Base-by-base conservation (phyloP, 1,140 invertebrate species). In the Diabrotica undecimpunctata region DNA sequence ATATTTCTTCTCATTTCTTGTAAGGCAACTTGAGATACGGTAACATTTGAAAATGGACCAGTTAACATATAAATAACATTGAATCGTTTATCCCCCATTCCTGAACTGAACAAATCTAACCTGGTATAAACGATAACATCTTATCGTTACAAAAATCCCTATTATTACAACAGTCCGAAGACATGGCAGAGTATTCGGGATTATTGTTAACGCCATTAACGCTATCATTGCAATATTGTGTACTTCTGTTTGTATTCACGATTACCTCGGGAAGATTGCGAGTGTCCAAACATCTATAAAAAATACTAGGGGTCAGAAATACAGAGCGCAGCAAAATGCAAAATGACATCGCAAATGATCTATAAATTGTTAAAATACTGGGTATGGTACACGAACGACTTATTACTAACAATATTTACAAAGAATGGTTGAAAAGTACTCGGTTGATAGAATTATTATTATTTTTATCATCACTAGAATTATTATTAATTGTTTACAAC, bases 231-330 rank as follows among this genome's bases (percentile, higher is more conserved):
- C 74, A 75, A 64, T 69, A 74, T 54, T 72, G 66, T 36, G 41
- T 52, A 50, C 65, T 58, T 58, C 60, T 70, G 35, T 66, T 63
- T 8, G 64, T 37, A 7, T 65, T 11, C 11, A 56, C 52, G 35
- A 67, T 54, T 37, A 72, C 51, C 37, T 67, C 66, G n/a, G 72
- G 72, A 50, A 75, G 69, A 25, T 46, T 67, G 53, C 68, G 65
- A 56, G 61, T 63, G 64, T 68, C 37, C 52, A 70, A 68, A 71
- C 74, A 75, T 73, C 72, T 75, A 74, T 69, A 75, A 73, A 73
- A 61, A 70, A 64, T 66, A 11, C 53, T 50, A 60, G 14, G 13
- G 14, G 38, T 60, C 12, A 60, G 55, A 57, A 37, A 50, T 25
- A 55, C 36, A 55, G 6, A 36, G 36, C 14, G 8, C 25, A 25